Evolutionary conservation across 2,113 vertebrate species (phyloP), one percentile per base, ranked within the genome.

Genomic region (Lonchura striata): DNA sequence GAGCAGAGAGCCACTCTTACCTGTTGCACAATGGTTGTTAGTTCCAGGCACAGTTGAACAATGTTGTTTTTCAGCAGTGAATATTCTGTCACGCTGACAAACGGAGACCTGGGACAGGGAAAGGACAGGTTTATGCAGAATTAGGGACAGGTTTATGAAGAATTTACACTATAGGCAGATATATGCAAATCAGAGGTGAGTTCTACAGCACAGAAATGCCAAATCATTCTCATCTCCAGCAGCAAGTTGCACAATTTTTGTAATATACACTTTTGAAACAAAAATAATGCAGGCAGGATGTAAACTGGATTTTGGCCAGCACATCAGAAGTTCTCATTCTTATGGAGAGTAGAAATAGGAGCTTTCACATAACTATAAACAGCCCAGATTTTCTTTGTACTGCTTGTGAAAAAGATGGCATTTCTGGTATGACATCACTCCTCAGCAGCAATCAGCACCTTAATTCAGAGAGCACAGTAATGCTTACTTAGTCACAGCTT

Each of bases 1-100:
- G 47, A 71, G 57, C 5, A 3, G 47, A 54, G 64, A 65, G 64
- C 16, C 41, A 17, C 33, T 66, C 95, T 94, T 97, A 99, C 99
- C 99, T 99, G 99, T 98, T 99, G 99, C 96, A 99, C 99, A 70
- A 99, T 99, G 96, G 99, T 98, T 87, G 98, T 99, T 94, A 99
- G 97, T 98, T 99, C 99, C 97, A 99, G 97, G 98, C 99, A 99
- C 98, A 99, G 98, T 98, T 99, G 99, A 97, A 99, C 99, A 79
- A 99, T 99, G 96, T 99, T 99, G 97, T 98, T 99, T 98, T 99
- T 99, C 97, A 99, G 97, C 97, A 99, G 97, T 27, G 98, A 99
- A 95, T 99, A 99, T 96, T 99, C 99, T 65, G 98, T 98, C 98
- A 99, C 99, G 10, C 98, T 99, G 97, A 99, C 99, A 94, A 99